phyloP scores from a whole-genome alignment of 2,113 vertebrate genomes.

The Bettongia penicillata region DNA sequence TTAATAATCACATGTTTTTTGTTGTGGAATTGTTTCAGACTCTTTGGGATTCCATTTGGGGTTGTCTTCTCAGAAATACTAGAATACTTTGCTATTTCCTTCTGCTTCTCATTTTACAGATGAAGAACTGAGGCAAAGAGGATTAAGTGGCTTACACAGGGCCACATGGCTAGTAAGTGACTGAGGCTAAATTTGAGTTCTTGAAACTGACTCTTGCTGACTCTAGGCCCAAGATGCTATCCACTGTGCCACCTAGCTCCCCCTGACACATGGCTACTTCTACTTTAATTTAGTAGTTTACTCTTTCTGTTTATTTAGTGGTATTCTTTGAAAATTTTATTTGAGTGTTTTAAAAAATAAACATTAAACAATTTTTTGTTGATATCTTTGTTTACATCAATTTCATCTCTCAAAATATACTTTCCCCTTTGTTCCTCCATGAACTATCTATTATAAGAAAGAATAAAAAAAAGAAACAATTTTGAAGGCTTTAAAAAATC shows the following conservation, averaged over 20 bases:
- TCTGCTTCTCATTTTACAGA: not conserved
- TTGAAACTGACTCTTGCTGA: no score
- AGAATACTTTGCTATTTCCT: not conserved
- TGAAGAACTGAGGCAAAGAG: no score
- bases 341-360: not conserved
- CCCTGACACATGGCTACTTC: not conserved
- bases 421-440: not conserved
- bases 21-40: not conserved
- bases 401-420: not conserved
- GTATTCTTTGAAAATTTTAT: not conserved
- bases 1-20: not conserved
- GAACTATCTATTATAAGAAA: not conserved
- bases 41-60: not conserved
- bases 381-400: not conserved
- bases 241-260: no score
- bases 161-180: no score
- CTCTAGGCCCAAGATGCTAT: no score
- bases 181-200: no score
- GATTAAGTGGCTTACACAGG: no score
- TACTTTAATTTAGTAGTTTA: not conserved
- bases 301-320: not conserved
- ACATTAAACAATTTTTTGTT: not conserved
- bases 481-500: not conserved
- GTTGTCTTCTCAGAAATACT: no score
- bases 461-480: not conserved